Evolutionary conservation across 2,888 invertebrate species (phyloP).

Genomic region (Patella pellucida): DNA sequence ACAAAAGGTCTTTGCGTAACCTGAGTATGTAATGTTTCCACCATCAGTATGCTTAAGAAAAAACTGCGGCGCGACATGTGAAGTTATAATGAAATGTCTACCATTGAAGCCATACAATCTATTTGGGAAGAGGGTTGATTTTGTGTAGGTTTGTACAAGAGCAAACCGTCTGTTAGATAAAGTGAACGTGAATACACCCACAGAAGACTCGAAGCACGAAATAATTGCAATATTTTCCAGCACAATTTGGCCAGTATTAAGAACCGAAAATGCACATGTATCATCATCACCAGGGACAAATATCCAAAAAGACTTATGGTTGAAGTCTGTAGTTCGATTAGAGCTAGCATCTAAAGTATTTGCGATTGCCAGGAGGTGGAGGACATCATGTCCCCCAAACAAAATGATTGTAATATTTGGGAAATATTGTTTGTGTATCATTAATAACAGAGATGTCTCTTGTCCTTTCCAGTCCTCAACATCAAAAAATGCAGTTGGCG

Average conservation of each 20-base stretch:
- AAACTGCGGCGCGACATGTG: background rate
- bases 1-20: background rate
- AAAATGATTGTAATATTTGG: background rate
- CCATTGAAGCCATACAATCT: background rate
- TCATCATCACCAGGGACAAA: background rate
- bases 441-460: background rate
- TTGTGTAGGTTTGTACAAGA: background rate
- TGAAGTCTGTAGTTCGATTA: background rate
- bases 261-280: background rate
- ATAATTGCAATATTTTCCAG: background rate
- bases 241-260: background rate
- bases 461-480: background rate
- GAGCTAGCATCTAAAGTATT: background rate
- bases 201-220: background rate
- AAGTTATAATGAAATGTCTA: background rate
- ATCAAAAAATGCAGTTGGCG: background rate
- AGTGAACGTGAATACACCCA: background rate
- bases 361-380: background rate
- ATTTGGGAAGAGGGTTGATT: background rate
- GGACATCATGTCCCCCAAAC: background rate
- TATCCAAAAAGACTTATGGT: background rate
- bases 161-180: background rate
- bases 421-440: background rate
- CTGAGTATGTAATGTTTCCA: background rate
- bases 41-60: background rate